These are phyloP conservation scores for Tragelaphus strepsiceros DNA, from an alignment of 2,113 vertebrate genomes.

Conservation along the genomic window DNA sequence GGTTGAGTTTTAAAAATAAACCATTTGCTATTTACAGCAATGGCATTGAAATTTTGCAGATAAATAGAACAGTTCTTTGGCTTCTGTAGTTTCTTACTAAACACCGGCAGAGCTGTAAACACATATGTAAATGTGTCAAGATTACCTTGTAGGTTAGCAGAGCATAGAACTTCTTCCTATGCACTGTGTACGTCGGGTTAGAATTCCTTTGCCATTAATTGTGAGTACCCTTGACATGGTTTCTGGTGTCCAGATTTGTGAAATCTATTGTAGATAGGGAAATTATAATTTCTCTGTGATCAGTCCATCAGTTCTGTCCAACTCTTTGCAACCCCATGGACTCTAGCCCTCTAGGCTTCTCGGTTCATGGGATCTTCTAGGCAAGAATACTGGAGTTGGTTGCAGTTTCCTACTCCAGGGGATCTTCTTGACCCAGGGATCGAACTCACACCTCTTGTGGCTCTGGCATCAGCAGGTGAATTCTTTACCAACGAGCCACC, in stretches of 20 bases:
- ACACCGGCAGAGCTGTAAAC: not conserved
- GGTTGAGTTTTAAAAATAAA: constrained; percentile 23
- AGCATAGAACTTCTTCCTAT: not conserved
- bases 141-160: not conserved
- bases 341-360: not conserved
- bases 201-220: not conserved
- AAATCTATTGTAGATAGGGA: not conserved
- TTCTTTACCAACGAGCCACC: not conserved
- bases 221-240: not conserved
- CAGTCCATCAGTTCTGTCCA: not conserved
- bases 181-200: not conserved
- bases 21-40: not conserved
- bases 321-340: not conserved
- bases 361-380: not conserved
- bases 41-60: not conserved
- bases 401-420: not conserved
- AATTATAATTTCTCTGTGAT: not conserved
- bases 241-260: not conserved
- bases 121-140: not conserved
- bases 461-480: not conserved
- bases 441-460: not conserved
- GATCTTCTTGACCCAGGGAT: not conserved
- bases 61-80: not conserved
- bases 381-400: not conserved
- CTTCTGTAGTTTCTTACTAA: not conserved